Evolutionary conservation across 2,113 vertebrate genomes (phyloP).

Genomic region (Mixornis gularis): DNA sequence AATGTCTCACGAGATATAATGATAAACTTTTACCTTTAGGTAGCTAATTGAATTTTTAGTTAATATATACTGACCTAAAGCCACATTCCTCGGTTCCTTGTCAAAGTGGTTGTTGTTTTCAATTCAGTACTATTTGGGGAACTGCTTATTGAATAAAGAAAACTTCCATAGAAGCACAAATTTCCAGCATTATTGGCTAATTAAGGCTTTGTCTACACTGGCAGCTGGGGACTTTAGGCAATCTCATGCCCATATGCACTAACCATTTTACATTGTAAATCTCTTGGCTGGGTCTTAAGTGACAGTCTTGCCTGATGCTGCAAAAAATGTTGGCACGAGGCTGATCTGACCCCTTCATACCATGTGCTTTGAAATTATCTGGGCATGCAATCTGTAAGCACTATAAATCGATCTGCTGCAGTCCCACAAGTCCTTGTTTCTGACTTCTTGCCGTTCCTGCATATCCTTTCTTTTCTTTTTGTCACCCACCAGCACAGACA

Average conservation of each 20-base stretch:
- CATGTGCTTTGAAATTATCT: slow-evolving; percentile 61
- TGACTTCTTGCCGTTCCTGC: not conserved
- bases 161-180: slow-evolving; percentile 23
- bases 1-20: not conserved
- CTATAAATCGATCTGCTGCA: slow-evolving; percentile 24
- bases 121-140: not conserved
- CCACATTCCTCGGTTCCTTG: not conserved
- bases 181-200: slow-evolving; percentile 58
- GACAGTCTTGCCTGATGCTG: slow-evolving; percentile 66
- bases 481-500: not conserved
- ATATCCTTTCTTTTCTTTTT: not conserved
- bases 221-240: slow-evolving; percentile 64
- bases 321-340: slow-evolving; percentile 57
- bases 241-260: slow-evolving; percentile 60
- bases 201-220: slow-evolving; percentile 48
- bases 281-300: slow-evolving; percentile 64
- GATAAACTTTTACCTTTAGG: slow-evolving; percentile 32
- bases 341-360: slow-evolving; percentile 57
- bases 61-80: slow-evolving; percentile 35
- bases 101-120: slow-evolving; percentile 17
- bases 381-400: slow-evolving; percentile 47
- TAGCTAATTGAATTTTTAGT: not conserved
- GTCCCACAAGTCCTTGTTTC: not conserved
- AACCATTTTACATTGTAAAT: slow-evolving; percentile 68
- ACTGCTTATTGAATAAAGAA: slow-evolving; percentile 31